Evolutionary conservation across 1,140 invertebrate species (phyloP).

Genomic region (Zaprionus gabonicus): DNA sequence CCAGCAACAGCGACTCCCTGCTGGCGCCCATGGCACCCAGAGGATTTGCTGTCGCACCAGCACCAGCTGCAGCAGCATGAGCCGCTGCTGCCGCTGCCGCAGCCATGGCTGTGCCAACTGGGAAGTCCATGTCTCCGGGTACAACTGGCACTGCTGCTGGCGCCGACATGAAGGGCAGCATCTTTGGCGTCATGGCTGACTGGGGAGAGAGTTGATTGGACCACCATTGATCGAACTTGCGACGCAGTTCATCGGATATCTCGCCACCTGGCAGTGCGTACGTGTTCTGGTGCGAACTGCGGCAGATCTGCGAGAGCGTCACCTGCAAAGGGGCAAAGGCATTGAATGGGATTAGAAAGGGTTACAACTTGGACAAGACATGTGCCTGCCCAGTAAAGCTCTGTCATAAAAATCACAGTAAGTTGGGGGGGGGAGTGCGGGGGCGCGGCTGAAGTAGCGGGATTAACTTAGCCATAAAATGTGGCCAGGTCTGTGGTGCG

Average conservation of each 20-base stretch:
- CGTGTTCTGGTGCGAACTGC: constrained; percentile 87
- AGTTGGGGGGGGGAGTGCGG: background rate
- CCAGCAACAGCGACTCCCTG: constrained; percentile 71
- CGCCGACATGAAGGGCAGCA: constrained; percentile 82
- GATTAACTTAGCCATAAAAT: constrained; percentile 83
- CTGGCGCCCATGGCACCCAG: constrained; percentile 78
- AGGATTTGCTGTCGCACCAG: constrained; percentile 85
- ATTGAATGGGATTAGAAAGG: constrained; percentile 25
- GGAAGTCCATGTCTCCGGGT: constrained; percentile 84
- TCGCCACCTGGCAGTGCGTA: constrained; percentile 87
- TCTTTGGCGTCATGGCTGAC: constrained; percentile 83
- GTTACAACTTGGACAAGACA: constrained; percentile 28
- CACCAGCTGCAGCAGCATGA: constrained; percentile 85
- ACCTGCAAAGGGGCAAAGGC: constrained; percentile 86
- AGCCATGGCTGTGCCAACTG: constrained; percentile 82
- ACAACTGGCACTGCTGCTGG: constrained; percentile 64
- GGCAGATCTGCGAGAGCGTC: constrained; percentile 90
- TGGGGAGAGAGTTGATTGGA: constrained; percentile 87
- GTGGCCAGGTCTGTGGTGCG: constrained; percentile 10
- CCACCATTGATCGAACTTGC: constrained; percentile 92
- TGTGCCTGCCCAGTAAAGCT: constrained; percentile 41
- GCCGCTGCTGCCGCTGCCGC: constrained; percentile 78
- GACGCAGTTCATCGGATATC: constrained; percentile 89
- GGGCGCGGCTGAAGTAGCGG: constrained; percentile 65
- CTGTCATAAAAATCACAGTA: constrained; percentile 81